Evolutionary conservation across 2,113 vertebrate species (phyloP).

Genomic region (Pituophis catenifer): DNA sequence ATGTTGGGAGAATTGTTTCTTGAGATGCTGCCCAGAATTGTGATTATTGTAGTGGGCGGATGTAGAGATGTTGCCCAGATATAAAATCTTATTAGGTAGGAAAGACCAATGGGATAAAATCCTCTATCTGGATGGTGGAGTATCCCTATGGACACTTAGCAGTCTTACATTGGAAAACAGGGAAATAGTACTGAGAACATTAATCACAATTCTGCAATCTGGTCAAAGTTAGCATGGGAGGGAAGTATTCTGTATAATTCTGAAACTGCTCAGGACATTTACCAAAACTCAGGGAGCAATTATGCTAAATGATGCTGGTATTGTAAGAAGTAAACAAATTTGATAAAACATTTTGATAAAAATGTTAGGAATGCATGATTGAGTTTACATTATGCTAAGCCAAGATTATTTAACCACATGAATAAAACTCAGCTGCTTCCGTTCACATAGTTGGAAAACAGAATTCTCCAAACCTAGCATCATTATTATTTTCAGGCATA

Average conservation of each 20-base stretch:
- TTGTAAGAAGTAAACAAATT: neutral
- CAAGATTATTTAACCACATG: neutral
- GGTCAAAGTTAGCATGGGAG: neutral
- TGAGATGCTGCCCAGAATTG: neutral
- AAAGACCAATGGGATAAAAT: neutral
- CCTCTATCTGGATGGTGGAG: neutral
- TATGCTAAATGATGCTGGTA: neutral
- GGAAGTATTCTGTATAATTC: neutral
- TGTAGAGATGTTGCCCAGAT: neutral
- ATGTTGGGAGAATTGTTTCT: no score
- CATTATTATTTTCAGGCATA: neutral
- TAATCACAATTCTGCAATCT: neutral
- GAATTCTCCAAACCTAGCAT: neutral
- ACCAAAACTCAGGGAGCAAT: neutral
- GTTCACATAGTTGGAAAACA: neutral
- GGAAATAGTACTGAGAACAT: neutral
- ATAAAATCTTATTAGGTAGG: neutral
- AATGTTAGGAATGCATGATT: neutral
- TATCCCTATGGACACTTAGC: neutral
- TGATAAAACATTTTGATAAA: neutral
- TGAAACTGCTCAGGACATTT: neutral
- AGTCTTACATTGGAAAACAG: neutral
- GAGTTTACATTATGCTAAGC: neutral
- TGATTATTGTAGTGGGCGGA: neutral
- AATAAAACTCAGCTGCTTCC: neutral